phyloP scores from a whole-genome alignment of 1,140 invertebrate genomes.

The Trichomalopsis sarcophagae region DNA sequence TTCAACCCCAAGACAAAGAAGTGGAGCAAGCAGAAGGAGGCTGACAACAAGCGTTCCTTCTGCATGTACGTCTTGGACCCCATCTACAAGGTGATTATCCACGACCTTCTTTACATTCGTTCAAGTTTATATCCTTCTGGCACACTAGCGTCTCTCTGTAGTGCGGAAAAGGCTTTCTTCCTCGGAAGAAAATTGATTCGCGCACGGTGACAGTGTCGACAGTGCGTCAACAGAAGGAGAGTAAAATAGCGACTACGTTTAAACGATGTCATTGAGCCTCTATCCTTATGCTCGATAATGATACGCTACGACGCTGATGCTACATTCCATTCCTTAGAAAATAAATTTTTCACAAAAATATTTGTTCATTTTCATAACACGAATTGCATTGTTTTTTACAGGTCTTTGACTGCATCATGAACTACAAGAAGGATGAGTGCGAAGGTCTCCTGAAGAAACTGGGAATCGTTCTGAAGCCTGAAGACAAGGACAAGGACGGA shows the following conservation, averaged over 20 bases:
- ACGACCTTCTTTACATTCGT: conserved; percentile 26
- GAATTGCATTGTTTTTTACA: conserved; percentile 57
- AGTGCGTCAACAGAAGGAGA: conserved; percentile 76
- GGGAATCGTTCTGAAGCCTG: conserved; percentile 92
- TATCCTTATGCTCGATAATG: conserved; percentile 80
- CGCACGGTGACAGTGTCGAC: conserved; percentile 71
- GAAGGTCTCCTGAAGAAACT: conserved; percentile 91
- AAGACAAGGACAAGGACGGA: conserved; percentile 97
- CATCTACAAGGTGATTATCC: conserved; percentile 91
- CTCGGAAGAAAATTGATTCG: conserved; percentile 53
- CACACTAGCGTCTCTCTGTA: conserved; percentile 74
- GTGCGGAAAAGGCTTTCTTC: conserved; percentile 59
- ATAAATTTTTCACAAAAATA: conserved; percentile 7
- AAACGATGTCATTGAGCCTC: conserved; percentile 80
- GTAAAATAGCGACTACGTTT: conserved; percentile 63
- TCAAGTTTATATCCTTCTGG: conserved; percentile 69
- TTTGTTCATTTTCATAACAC: not conserved
- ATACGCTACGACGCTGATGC: conserved; percentile 74
- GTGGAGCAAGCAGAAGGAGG: conserved; percentile 94
- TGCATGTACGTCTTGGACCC: conserved; percentile 99
- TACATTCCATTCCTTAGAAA: conserved; percentile 52
- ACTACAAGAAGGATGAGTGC: conserved; percentile 97
- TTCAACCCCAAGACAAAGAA: conserved; percentile 98
- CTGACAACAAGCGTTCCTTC: conserved; percentile 96
- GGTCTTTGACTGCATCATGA: conserved; percentile 98